A percentile compares a stretch with the other conserved stretches of the same genome.
Evolutionary conservation across 1,140 invertebrate species (phyloP).

Genomic region (Hyles euphorbiae): DNA sequence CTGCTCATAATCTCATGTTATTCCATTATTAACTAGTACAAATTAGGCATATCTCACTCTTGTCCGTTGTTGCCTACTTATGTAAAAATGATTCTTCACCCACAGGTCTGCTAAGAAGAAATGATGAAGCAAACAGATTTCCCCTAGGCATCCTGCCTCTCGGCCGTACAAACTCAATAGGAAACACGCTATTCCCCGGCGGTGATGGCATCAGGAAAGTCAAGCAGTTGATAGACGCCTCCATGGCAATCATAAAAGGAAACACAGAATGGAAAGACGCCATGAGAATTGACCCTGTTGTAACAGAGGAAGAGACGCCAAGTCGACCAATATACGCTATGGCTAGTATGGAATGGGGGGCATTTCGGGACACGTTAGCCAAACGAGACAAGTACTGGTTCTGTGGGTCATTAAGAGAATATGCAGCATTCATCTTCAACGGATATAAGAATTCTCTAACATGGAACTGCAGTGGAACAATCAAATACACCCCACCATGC

Average conservation of each 20-base stretch:
- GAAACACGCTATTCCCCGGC: constrained; percentile 79
- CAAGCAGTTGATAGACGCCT: constrained; percentile 83
- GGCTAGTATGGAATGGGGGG: constrained; percentile 87
- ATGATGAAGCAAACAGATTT: constrained; percentile 78
- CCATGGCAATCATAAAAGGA: constrained; percentile 89
- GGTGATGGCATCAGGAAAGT: constrained; percentile 76
- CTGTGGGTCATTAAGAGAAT: constrained; percentile 84
- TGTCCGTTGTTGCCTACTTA: too few relatives aligned
- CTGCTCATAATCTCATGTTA: too few relatives aligned
- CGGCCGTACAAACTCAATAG: constrained; percentile 86
- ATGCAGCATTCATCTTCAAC: constrained; percentile 83
- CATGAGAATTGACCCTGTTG: constrained; percentile 85
- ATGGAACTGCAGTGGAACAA: constrained; percentile 81
- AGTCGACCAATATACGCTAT: constrained; percentile 88
- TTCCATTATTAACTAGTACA: too few relatives aligned
- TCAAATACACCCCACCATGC: constrained; percentile 88
- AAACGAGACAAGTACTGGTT: constrained; percentile 91
- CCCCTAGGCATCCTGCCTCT: constrained; percentile 91
- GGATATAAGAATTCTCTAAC: constrained; percentile 81
- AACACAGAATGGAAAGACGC: constrained; percentile 84
- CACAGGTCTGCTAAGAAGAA: constrained; percentile 82
- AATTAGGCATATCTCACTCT: too few relatives aligned
- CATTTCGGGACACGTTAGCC: constrained; percentile 85
- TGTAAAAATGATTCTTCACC: constrained; percentile 8
- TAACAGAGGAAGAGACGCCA: constrained; percentile 60